Evolutionary conservation across 2,797 vertebrate genomes (phyloP), one percentile per base, ranked within the genome.

Genomic region (Setipinna tenuifilis): DNA sequence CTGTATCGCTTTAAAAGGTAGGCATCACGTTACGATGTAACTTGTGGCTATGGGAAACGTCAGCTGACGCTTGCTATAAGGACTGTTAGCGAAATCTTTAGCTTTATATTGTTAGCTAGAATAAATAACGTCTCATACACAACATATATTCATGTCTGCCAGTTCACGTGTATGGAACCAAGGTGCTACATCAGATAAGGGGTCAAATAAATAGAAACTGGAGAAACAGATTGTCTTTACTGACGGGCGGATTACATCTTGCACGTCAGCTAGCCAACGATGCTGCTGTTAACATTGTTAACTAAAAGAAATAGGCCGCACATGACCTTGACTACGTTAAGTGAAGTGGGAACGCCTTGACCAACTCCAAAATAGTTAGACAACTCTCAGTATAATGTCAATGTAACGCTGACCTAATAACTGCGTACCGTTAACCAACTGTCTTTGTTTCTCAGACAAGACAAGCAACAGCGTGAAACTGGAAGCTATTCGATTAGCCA

Each of bases 271-370:
- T 25, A 78, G 35, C 31, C 17, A 11, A 44, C 35, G 16, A 17
- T 71, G 28, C 0, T 2, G 71, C 17, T 44, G 21, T 44, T 6
- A 78, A 44, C 71, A 31, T 31, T 71, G 17, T 44, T 78, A 78
- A 75, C 31, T 65, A 44, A 78, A 44, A 44, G 31, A 7, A 44
- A 78, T 19, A 78, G 71, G 71, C 71, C 71, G 71, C 35, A 6
- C 71, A 78, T 78, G 71, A 78, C 71, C 71, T 78, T 78, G 71
- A 78, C 71, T 78, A 59, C 50, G 17, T 19, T 44, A 21, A 44
- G 17, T 7, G 17, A 41, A 44, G 7, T 44, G 6, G 31, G 4
- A 78, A 78, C 4, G 31, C 17, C 6, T 35, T 41, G 31, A 16
- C 3, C 7, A 44, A 78, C 4, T 10, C 17, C 11, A 71, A 71